phyloP scores from a whole-genome alignment of 2,113 vertebrate species.

The Lophura nycthemera region DNA sequence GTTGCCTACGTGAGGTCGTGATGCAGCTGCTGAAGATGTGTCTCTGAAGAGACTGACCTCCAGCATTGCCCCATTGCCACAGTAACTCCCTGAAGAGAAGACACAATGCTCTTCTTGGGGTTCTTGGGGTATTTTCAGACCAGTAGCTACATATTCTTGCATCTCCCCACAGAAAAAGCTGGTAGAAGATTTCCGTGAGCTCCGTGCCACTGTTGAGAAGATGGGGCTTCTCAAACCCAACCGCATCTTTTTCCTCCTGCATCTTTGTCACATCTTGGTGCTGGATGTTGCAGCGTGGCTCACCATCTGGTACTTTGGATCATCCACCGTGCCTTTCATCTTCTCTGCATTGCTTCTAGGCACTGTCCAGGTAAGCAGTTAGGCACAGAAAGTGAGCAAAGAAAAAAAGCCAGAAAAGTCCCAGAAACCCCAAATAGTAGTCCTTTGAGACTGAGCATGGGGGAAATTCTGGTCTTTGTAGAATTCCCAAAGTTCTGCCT shows the following conservation, averaged over 20 bases:
- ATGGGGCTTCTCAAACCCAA: conserved; percentile 81
- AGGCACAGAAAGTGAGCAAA: background rate
- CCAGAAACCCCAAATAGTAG: background rate
- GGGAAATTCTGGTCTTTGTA: background rate
- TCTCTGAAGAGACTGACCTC: background rate
- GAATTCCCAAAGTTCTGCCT: background rate
- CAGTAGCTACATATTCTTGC: background rate
- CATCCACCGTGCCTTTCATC: conserved; percentile 75
- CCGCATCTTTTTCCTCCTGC: conserved; percentile 74
- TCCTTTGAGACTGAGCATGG: background rate
- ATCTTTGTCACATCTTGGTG: conserved; percentile 80
- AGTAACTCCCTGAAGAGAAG: background rate
- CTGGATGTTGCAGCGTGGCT: conserved; percentile 81
- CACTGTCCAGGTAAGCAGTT: conserved; percentile 76
- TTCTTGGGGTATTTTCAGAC: background rate
- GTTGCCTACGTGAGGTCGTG: too few relatives aligned
- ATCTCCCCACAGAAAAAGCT: conserved; percentile 71
- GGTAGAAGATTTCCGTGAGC: conserved; percentile 80
- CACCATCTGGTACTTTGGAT: conserved; percentile 78
- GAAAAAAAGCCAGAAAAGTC: background rate
- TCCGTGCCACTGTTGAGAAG: conserved; percentile 76
- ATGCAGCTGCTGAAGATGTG: background rate
- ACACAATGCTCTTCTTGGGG: rapidly evolving
- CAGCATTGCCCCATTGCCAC: background rate
- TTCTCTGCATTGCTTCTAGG: conserved; percentile 77